Evolutionary conservation across 2,888 invertebrate species (phyloP), one percentile per base, ranked within the genome.

Genomic region (Micropterix aruncella): DNA sequence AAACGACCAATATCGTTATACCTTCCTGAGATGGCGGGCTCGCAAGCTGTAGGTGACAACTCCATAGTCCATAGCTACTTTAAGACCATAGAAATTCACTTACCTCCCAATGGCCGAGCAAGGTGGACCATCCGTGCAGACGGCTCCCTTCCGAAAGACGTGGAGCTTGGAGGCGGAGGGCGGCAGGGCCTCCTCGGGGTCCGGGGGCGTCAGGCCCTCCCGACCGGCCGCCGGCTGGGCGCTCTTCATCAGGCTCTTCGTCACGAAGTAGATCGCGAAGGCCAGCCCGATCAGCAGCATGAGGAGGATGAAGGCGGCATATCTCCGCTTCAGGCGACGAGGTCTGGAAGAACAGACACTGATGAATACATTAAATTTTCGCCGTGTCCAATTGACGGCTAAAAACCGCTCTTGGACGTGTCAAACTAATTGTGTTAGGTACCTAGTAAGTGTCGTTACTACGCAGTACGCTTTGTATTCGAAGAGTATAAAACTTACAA

Each of bases 41-140:
- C n/a, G n/a, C n/a, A n/a, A n/a, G n/a, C n/a, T n/a, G n/a, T n/a
- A n/a, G n/a, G n/a, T n/a, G n/a, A n/a, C n/a, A n/a, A n/a, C n/a
- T n/a, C n/a, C n/a, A n/a, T n/a, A n/a, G n/a, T n/a, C n/a, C n/a
- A n/a, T n/a, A n/a, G n/a, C n/a, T n/a, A 37, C 16, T 41, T 18
- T 40, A 38, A 43, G 7, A 12, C 38, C 12, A n/a, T n/a, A n/a
- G n/a, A n/a, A n/a, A n/a, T 18, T 4, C 38, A 47, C 73, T 63
- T 65, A 89, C 88, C 75, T 82, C 60, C 89, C 90, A 52, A 89
- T 78, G 49, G 70, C 60, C 2, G 89, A 87, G 61, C 90, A 91
- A 3, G 75, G 73, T 2, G 73, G 70, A 3, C 80, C 80, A 58
- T 91, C 91, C 0, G 86, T 79, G 56, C 85, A 86, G 15, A 91